These are phyloP conservation scores for Clepsis dumicolana DNA, from an alignment of 2,888 invertebrate genomes.

Conservation along the genomic window DNA sequence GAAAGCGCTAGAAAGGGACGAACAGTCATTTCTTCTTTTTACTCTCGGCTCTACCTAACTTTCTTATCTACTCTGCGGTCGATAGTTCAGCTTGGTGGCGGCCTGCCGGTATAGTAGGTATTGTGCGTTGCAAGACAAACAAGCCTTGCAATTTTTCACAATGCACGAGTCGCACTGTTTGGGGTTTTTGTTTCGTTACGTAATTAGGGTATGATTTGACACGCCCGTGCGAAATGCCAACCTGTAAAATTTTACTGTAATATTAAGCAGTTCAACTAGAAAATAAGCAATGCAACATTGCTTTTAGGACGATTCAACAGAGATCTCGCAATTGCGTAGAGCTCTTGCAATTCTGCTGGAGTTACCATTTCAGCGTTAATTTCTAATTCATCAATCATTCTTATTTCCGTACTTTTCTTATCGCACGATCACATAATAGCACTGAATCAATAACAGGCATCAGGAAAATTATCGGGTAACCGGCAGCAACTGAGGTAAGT, in stretches of 20 bases:
- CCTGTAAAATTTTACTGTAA: constrained; percentile 10
- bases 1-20: constrained; percentile 82
- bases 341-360: not conserved
- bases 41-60: constrained; percentile 67
- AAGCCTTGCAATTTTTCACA: constrained; percentile 39
- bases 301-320: not conserved
- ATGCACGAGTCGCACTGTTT: constrained; percentile 36
- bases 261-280: constrained; percentile 1
- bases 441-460: not conserved
- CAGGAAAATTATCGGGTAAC: not conserved
- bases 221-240: constrained; percentile 22
- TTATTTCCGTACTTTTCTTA: not conserved
- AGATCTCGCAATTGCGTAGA: not conserved
- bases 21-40: constrained; percentile 77
- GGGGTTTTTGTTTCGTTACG: constrained; percentile 38
- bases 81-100: constrained; percentile 54
- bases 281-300: constrained; percentile 9
- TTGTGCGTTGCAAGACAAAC: constrained; percentile 32
- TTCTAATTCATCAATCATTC: not conserved
- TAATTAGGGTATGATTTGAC: constrained; percentile 34
- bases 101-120: constrained; percentile 17
- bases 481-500: not conserved
- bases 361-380: not conserved
- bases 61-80: constrained; percentile 62
- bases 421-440: not conserved